A percentile compares a stretch with the other conserved stretches of the same genome.
Conservation (phyloP, 2,888 invertebrate genomes). For the Scotopteryx bipunctaria region DNA sequence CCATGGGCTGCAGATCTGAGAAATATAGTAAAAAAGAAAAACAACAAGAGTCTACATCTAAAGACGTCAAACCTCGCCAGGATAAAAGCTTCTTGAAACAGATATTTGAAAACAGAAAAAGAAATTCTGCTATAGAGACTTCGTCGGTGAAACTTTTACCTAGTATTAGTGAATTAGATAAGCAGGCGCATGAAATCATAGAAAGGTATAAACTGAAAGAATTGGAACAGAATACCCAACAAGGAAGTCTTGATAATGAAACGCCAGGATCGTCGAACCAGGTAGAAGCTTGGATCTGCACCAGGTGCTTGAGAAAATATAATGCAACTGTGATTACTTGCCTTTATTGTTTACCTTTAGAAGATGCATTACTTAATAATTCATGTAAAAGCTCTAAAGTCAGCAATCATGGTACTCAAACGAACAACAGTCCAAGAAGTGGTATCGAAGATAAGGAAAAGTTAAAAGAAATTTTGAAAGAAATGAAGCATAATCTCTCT, state of each 20-base stretch:
- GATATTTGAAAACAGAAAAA: constrained; percentile 72
- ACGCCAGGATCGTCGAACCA: constrained; percentile 34
- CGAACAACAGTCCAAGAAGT: constrained; percentile 40
- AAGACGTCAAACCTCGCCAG: constrained; percentile 62
- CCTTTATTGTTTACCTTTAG: constrained; percentile 51
- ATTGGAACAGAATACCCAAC: constrained; percentile 18
- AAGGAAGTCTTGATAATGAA: constrained; percentile 27
- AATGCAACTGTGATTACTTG: constrained; percentile 59
- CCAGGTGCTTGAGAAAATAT: constrained; percentile 66
- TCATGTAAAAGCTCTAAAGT: constrained; percentile 31
- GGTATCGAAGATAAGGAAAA: constrained; percentile 79
- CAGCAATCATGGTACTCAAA: constrained; percentile 55
- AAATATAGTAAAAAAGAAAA: constrained; percentile 54
- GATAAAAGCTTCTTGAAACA: constrained; percentile 83
- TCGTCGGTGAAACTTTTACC: constrained; percentile 84
- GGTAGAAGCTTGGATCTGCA: constrained; percentile 62
- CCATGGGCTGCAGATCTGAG: constrained; percentile 51
- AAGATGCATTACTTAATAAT: constrained; percentile 29
- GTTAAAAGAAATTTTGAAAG: constrained; percentile 88
- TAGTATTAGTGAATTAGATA: constrained; percentile 91
- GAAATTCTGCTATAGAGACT: constrained; percentile 63
- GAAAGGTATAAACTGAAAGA: constrained; percentile 73
- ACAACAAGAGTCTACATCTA: constrained; percentile 40
- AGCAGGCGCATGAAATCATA: constrained; percentile 90
- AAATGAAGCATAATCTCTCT: constrained; percentile 90